A percentile compares a stretch with the other conserved stretches of the same genome.
Evolutionary conservation across 64 coral and sea anemone genomes (phyloP).

Genomic region (Cladopsammia gracilis): DNA sequence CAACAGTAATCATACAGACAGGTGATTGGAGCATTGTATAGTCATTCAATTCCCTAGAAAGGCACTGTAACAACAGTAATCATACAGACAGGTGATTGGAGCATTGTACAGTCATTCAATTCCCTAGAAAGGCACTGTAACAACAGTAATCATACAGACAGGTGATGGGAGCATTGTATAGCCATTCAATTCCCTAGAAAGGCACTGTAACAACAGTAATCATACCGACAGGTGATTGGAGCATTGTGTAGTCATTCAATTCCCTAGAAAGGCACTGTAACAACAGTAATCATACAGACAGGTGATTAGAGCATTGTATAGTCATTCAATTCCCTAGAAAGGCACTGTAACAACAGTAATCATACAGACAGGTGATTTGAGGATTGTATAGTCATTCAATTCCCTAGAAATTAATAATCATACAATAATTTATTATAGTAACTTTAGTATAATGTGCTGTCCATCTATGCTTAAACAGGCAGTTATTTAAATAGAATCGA

Average conservation of each 20-base stretch:
- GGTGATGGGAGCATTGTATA: background rate
- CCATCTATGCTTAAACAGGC: no score
- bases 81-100: background rate
- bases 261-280: no score
- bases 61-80: no score
- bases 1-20: no score
- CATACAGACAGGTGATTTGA: slow-evolving; percentile 11
- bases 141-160: background rate
- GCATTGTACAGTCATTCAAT: background rate
- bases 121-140: background rate
- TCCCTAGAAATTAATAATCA: no score
- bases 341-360: no score
- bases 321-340: no score
- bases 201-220: no score
- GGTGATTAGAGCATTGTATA: background rate
- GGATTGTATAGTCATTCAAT: background rate
- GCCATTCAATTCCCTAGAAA: background rate
- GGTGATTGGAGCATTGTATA: background rate
- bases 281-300: no score
- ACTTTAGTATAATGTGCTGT: no score
- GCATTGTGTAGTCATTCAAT: background rate
- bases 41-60: background rate
- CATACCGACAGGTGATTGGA: slow-evolving; percentile 10
- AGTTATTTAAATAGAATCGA: background rate
- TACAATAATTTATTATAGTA: no score